These are phyloP conservation scores for Drosophila saltans DNA, from an alignment of 1,140 invertebrate species.

Conservation along the genomic window DNA sequence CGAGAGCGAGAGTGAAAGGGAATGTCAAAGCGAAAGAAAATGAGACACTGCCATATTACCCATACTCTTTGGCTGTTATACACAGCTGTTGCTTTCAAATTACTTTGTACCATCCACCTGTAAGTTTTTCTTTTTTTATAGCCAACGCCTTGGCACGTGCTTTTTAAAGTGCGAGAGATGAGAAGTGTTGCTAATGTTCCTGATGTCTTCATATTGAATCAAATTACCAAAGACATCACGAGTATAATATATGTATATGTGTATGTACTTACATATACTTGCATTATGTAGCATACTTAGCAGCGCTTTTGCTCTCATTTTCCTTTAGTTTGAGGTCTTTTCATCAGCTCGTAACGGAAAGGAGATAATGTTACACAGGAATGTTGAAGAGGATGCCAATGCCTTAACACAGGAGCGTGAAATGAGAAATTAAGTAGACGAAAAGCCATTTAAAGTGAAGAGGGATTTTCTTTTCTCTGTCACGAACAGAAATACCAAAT, in stretches of 20 bases:
- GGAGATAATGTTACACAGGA: neutral
- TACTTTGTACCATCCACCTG: constrained; percentile 12
- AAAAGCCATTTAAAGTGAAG: neutral
- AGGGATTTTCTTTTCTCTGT: neutral
- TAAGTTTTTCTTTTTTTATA: constrained; percentile 10
- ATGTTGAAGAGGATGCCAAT: neutral
- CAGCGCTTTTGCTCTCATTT: neutral
- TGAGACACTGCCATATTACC: neutral
- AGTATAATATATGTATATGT: neutral
- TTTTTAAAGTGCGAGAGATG: constrained; percentile 2
- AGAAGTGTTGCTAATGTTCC: neutral
- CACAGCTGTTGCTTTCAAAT: constrained; percentile 22
- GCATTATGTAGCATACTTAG: constrained; percentile 8
- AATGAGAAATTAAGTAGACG: neutral
- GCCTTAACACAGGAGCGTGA: neutral
- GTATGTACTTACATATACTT: too few relatives aligned
- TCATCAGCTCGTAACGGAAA: neutral
- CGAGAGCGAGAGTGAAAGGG: neutral
- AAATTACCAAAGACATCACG: constrained; percentile 14
- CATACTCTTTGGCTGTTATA: neutral
- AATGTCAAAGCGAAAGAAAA: neutral
- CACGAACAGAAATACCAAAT: neutral
- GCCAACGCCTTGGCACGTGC: constrained; percentile 19
- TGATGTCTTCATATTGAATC: constrained; percentile 18
- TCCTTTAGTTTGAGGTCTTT: neutral